Percentiles rank a stretch among this genome's conserved stretches.
Conservation (phyloP, 2,888 invertebrate species). For the Cynaeus angustus region DNA sequence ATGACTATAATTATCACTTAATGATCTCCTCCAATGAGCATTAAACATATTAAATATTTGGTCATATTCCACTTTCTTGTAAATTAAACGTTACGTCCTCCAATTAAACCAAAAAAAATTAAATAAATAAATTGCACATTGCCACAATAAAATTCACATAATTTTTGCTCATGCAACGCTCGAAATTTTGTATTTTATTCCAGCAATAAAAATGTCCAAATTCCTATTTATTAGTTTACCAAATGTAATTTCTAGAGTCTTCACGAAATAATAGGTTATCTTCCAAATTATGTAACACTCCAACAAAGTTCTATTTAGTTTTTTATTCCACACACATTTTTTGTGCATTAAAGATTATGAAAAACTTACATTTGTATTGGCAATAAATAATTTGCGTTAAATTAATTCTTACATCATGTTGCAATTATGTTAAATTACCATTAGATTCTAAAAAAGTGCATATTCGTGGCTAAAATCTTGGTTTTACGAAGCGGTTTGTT, state of each 20-base stretch:
- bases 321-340: too few relatives aligned
- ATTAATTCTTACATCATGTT: slow-evolving; percentile 2
- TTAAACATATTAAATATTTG: slow-evolving; percentile 4
- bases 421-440: not conserved
- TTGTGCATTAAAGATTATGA: not conserved
- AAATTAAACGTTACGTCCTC: slow-evolving; percentile 7
- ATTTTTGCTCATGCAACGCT: slow-evolving; percentile 20
- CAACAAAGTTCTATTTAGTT: too few relatives aligned
- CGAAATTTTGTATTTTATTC: slow-evolving; percentile 5
- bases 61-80: not conserved
- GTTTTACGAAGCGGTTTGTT: not conserved
- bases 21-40: slow-evolving; percentile 8
- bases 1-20: slow-evolving; percentile 1
- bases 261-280: too few relatives aligned
- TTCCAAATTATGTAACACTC: too few relatives aligned
- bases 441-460: not conserved
- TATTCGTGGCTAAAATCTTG: not conserved
- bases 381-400: slow-evolving; percentile 6
- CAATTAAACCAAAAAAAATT: slow-evolving; percentile 6
- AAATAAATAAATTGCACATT: too few relatives aligned
- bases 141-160: slow-evolving; percentile 21
- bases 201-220: not conserved
- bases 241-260: too few relatives aligned
- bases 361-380: not conserved
- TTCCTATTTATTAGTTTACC: too few relatives aligned